phyloP scores from a whole-genome alignment of 2,888 invertebrate species.

The Rugalucina vietnamica region DNA sequence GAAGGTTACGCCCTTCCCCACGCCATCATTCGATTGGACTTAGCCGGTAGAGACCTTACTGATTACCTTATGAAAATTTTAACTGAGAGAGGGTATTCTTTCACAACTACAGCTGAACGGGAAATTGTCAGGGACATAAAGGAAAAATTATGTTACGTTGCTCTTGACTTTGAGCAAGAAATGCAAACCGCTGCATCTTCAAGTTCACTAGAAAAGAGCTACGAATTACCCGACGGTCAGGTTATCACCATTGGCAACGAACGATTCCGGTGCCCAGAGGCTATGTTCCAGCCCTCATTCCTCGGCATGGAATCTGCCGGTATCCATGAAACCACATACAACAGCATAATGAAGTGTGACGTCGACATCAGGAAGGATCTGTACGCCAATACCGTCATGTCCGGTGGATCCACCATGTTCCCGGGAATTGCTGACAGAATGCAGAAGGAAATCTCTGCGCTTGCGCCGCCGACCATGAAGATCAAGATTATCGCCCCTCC shows the following conservation, averaged over 20 bases:
- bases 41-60: slow-evolving; percentile 81
- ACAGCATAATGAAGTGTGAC: slow-evolving; percentile 78
- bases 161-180: slow-evolving; percentile 96
- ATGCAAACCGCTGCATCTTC: slow-evolving; percentile 86
- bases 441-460: slow-evolving; percentile 98
- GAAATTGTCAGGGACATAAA: slow-evolving; percentile 98
- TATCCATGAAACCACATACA: slow-evolving; percentile 76
- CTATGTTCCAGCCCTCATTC: slow-evolving; percentile 83
- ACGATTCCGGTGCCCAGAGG: slow-evolving; percentile 81
- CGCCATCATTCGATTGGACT: slow-evolving; percentile 69
- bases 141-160: slow-evolving; percentile 96
- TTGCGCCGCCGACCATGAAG: slow-evolving; percentile 88
- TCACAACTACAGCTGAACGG: slow-evolving; percentile 85
- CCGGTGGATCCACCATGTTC: slow-evolving; percentile 97
- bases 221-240: slow-evolving; percentile 76
- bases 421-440: slow-evolving; percentile 98
- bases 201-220: slow-evolving; percentile 67
- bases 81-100: slow-evolving; percentile 83
- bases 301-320: slow-evolving; percentile 75
- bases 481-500: slow-evolving; percentile 94
- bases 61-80: slow-evolving; percentile 85
- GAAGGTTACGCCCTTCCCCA: slow-evolving; percentile 86
- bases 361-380: slow-evolving; percentile 78
- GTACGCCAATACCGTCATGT: slow-evolving; percentile 88
- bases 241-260: slow-evolving; percentile 71